These are phyloP conservation scores for Microplitis deprimator DNA, from an alignment of 2,888 invertebrate species.

Conservation along the genomic window DNA sequence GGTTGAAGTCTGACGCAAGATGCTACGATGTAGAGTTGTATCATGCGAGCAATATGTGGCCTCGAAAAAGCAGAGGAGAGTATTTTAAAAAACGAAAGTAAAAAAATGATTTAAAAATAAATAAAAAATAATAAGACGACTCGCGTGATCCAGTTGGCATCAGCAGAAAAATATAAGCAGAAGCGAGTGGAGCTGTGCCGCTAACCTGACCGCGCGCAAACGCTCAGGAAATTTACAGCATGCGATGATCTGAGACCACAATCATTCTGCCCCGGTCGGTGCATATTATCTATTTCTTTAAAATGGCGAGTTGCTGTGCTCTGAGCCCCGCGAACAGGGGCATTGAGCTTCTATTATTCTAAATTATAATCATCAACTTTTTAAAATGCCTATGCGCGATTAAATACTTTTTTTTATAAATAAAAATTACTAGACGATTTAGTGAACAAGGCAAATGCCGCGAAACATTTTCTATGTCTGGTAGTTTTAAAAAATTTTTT, in stretches of 20 bases:
- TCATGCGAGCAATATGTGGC: conserved; percentile 2
- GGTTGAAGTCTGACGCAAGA: not conserved
- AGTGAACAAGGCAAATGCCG: too few species aligned
- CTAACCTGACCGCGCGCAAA: conserved; percentile 48
- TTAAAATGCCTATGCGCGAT: not conserved
- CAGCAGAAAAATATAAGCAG: conserved; percentile 37
- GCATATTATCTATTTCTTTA: conserved; percentile 5
- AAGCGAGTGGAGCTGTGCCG: conserved; percentile 45
- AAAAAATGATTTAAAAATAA: conserved; percentile 5
- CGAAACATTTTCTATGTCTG: too few species aligned
- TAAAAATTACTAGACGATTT: too few species aligned
- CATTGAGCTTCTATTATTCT: not conserved
- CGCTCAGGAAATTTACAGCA: conserved; percentile 64
- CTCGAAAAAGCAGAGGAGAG: not conserved
- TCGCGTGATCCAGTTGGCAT: conserved; percentile 60
- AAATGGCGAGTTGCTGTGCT: not conserved
- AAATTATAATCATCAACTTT: not conserved
- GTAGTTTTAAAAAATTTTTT: too few species aligned
- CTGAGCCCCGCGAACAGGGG: not conserved
- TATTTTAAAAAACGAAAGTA: conserved; percentile 1
- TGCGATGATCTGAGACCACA: conserved; percentile 54
- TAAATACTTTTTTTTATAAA: too few species aligned
- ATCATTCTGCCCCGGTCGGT: conserved; percentile 13
- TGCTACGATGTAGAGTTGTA: not conserved
- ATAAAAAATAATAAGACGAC: conserved; percentile 51